phyloP scores from a whole-genome alignment of 1,140 invertebrate genomes.

The Aphelenchoides fujianensis region DNA sequence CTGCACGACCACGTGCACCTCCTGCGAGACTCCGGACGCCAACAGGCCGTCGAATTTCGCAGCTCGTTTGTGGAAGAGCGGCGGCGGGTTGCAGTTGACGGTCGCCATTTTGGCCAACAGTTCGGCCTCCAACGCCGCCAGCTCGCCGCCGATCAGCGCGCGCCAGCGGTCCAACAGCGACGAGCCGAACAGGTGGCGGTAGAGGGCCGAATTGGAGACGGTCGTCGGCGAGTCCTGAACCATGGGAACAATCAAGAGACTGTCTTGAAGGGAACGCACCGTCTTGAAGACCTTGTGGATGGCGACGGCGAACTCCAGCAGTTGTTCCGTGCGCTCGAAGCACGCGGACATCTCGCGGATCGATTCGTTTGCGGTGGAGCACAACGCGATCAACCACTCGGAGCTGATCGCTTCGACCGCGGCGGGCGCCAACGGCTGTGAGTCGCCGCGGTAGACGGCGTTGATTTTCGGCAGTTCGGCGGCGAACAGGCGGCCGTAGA shows the following conservation, averaged over 20 bases:
- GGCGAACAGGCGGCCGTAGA: slow-evolving; percentile 17
- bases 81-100: slow-evolving; percentile 42
- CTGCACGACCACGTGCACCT: slow-evolving; percentile 40
- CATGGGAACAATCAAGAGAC: background rate
- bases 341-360: slow-evolving; percentile 35
- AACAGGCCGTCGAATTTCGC: slow-evolving; percentile 46
- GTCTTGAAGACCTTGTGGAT: slow-evolving; percentile 43
- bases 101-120: slow-evolving; percentile 24
- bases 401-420: background rate
- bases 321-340: slow-evolving; percentile 39
- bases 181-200: slow-evolving; percentile 35
- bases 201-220: slow-evolving; percentile 28
- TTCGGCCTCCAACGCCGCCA: slow-evolving; percentile 32
- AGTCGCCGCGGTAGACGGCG: background rate
- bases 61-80: slow-evolving; percentile 43
- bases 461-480: slow-evolving; percentile 32
- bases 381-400: slow-evolving; percentile 23
- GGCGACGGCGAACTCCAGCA: slow-evolving; percentile 44
- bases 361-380: slow-evolving; percentile 28
- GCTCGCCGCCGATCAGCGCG: slow-evolving; percentile 33
- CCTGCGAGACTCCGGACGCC: slow-evolving; percentile 48
- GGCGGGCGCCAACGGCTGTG: background rate
- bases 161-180: slow-evolving; percentile 38
- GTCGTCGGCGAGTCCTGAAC: slow-evolving; percentile 39
- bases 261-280: slow-evolving; percentile 25